Base-by-base conservation (phyloP, 2,888 invertebrate genomes). In the Philaethria dido region DNA sequence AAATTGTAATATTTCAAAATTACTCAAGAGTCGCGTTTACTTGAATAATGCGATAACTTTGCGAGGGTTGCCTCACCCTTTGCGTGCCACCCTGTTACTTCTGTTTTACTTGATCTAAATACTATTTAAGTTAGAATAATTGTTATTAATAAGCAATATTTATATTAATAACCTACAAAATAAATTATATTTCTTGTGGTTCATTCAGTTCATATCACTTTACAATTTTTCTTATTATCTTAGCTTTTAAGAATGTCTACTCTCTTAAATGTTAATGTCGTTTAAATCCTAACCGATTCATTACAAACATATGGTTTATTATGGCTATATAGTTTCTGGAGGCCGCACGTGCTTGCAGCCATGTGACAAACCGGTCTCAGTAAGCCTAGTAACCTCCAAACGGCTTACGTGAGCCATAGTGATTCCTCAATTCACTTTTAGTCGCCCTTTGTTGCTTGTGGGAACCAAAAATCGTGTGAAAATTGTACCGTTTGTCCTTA, bases 1-100 rank as follows among this genome's bases (percentile, higher is more conserved):
- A 91, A 92, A 90, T 92, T 90, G 92, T 92, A 92, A 92, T 92
- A 92, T 92, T 92, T 92, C 92, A 92, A 92, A 92, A 92, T 92
- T 92, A 92, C 92, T 92, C 92, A 92, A 88, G 90, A 92, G 91
- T 91, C 91, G 91, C 89, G 91, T 89, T 88, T 86, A 82, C 84
- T 89, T 92, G 92, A 92, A 88, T 92, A 91, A 92, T 92, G 92
- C 82, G 88, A 85, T 87, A 92, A 92, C 82, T 92, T 92, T 86
- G 77, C 72, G 75, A 84, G 86, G 85, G 84, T 29, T 29, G 80
- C 80, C 74, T 73, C 75, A 77, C 79, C 77, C 77, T 78, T 87
- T 88, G 88, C 89, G 90, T 89, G 88, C 86, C 85, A 81, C 82
- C 82, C 84, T 76, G 81, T 88, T 89, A 90, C 89, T 91, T 90